A percentile compares a stretch with the other conserved stretches of the same genome.
Conservation (phyloP, 2,888 invertebrate species). For the Rhimphoctona megacephalus region DNA sequence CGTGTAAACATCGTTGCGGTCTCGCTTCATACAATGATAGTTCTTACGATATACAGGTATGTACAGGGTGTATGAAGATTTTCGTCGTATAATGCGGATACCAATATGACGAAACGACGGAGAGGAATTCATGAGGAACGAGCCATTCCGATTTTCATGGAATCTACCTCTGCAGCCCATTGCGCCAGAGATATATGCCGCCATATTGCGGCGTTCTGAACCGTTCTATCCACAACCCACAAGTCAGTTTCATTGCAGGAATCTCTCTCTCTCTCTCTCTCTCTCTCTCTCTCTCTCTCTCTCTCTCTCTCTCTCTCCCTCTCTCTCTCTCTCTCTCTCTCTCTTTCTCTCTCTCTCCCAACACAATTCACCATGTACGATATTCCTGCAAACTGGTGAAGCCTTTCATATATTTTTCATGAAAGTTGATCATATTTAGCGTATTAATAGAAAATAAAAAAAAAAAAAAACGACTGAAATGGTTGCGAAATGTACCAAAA, state of each 20-base stretch:
- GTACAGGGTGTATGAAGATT: slow-evolving; percentile 16
- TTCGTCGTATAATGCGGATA: slow-evolving; percentile 62
- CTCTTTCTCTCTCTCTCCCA: neutral
- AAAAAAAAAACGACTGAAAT: neutral
- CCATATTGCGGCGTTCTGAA: slow-evolving; percentile 43
- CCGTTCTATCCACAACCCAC: slow-evolving; percentile 29
- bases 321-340: slow-evolving; percentile 24
- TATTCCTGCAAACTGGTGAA: slow-evolving; percentile 27
- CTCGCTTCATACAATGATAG: neutral
- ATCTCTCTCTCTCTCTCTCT: slow-evolving; percentile 33
- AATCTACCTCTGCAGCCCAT: slow-evolving; percentile 43
- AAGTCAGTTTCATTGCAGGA: slow-evolving; percentile 53
- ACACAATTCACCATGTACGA: slow-evolving; percentile 12
- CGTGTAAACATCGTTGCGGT: neutral
- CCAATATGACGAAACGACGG: slow-evolving; percentile 65
- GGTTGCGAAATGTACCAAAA: neutral
- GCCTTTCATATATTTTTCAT: neutral
- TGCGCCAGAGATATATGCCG: slow-evolving; percentile 7
- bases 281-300: slow-evolving; percentile 10
- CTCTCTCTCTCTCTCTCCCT: neutral
- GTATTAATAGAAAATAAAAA: neutral
- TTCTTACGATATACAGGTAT: neutral
- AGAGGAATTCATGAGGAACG: slow-evolving; percentile 56
- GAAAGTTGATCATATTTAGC: neutral
- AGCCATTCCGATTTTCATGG: slow-evolving; percentile 58